Conservation (phyloP, 1,140 invertebrate species). For the Drosophila tani region DNA sequence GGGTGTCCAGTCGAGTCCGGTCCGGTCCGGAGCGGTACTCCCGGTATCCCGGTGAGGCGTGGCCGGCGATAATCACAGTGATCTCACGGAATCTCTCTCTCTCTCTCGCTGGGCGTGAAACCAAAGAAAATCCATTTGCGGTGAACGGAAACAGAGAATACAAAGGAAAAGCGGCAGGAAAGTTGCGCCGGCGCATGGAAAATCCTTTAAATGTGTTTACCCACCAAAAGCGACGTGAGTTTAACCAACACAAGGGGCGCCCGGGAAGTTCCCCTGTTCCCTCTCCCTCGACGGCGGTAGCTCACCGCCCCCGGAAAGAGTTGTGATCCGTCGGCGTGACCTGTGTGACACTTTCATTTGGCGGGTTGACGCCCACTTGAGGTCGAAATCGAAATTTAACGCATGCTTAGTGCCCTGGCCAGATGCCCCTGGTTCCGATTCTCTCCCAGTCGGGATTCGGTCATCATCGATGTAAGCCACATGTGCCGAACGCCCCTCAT, state of each 20-base stretch:
- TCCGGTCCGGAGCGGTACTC: constrained; percentile 7
- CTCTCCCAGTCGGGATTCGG: constrained; percentile 25
- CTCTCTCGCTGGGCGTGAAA: constrained; percentile 47
- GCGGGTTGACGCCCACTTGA: constrained; percentile 71
- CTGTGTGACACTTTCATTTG: constrained; percentile 72
- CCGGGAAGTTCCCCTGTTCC: constrained; percentile 34
- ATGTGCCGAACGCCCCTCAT: constrained; percentile 75
- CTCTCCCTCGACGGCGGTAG: neutral
- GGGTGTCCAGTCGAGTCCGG: constrained; percentile 17
- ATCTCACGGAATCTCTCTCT: neutral
- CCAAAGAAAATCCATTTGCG: constrained; percentile 40
- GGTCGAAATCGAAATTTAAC: constrained; percentile 64
- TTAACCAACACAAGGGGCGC: constrained; percentile 68
- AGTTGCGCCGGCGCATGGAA: constrained; percentile 74
- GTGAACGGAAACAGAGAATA: constrained; percentile 20
- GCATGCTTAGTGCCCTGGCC: constrained; percentile 56
- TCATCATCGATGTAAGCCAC: constrained; percentile 61
- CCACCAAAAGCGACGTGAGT: constrained; percentile 75
- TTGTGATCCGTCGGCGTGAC: constrained; percentile 49
- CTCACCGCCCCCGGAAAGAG: constrained; percentile 58
- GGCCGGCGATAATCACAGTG: constrained; percentile 62
- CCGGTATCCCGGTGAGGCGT: constrained; percentile 40
- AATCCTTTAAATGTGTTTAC: constrained; percentile 76
- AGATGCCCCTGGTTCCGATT: constrained; percentile 49
- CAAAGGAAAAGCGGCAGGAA: constrained; percentile 27